Evolutionary conservation across 2,888 invertebrate genomes (phyloP), one percentile per base, ranked within the genome.

Genomic region (Chrysolina americana): DNA sequence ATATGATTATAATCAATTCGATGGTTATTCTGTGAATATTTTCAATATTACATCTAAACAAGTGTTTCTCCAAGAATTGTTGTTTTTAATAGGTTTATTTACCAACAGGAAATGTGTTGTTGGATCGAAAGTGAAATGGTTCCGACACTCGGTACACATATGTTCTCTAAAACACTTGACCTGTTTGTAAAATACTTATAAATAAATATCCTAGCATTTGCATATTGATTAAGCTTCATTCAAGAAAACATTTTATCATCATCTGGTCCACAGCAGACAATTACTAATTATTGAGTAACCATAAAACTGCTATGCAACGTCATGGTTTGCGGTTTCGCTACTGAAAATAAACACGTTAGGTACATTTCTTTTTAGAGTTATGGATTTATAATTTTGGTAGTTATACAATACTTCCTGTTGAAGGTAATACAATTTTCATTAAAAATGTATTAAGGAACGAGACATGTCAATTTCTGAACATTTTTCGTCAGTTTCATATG

Each of bases 241-340:
- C 6, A 36, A 59, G 59, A 28, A 15, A 28, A 28, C 36, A 59
- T 36, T 59, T 59, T 3, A 28, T 59, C 59, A 10, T 59, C 59
- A 59, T 59, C 59, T 59, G 59, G 59, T 36, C n/a, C 59, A 59
- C 59, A 59, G 59, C 28, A 59, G 36, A 59, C 59, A 28, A 15
- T 28, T 28, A 28, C 36, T 59, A 59, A 59, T 59, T 59, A 59
- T 59, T 59, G 28, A 59, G 59, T 59, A 59, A 59, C 28, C 59
- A 59, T 28, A 15, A 59, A 36, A 59, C n/a, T 59, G 59, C 36
- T 10, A 23, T 36, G 59, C 36, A 59, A 59, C 59, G 28, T 59
- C n/a, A 59, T 59, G 59, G 36, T 36, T 59, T 28, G 59, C 59
- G 59, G 59, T 59, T 59, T 36, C 59, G 36, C 28, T 59, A 59